A percentile compares a stretch with the other conserved stretches of the same genome.
These are phyloP conservation scores for Protula sp. DNA, from an alignment of 2,888 invertebrate genomes.

Conservation along the genomic window DNA sequence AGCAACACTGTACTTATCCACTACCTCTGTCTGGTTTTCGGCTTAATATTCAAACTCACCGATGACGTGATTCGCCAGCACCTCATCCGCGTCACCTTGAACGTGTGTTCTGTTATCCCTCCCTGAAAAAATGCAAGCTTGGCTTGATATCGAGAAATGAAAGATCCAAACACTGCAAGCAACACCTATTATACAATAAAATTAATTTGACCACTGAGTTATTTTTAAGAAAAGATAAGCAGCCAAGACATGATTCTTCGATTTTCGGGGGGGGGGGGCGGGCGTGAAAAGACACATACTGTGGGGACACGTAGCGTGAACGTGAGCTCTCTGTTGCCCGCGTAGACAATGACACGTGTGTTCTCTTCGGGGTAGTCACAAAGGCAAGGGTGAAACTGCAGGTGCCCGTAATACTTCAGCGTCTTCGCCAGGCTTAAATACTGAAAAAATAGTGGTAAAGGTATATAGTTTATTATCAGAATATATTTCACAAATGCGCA, in stretches of 20 bases:
- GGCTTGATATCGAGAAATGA: no score
- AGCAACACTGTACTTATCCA: no score
- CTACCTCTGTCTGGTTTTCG: no score
- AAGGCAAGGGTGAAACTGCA: constrained; percentile 70
- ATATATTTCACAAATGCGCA: no score
- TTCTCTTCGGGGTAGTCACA: constrained; percentile 72
- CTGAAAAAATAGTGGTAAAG: constrained; percentile 57
- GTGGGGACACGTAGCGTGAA: constrained; percentile 64
- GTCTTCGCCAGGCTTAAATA: constrained; percentile 79
- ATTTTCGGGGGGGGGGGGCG: no score
- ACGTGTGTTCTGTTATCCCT: constrained; percentile 71
- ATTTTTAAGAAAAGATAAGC: no score
- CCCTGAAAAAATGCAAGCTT: constrained; percentile 29
- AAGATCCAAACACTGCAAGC: no score
- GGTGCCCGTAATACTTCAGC: constrained; percentile 82
- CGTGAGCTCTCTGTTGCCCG: constrained; percentile 81
- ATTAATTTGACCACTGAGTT: no score
- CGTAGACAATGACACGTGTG: constrained; percentile 68
- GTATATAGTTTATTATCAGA: not conserved
- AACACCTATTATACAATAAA: no score
- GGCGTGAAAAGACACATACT: no score
- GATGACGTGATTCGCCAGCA: constrained; percentile 91
- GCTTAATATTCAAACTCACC: constrained; percentile 35
- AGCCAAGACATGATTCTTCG: no score
- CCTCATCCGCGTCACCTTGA: constrained; percentile 91